phyloP scores from a whole-genome alignment of 1,140 invertebrate genomes.

The Meteorus sp. region DNA sequence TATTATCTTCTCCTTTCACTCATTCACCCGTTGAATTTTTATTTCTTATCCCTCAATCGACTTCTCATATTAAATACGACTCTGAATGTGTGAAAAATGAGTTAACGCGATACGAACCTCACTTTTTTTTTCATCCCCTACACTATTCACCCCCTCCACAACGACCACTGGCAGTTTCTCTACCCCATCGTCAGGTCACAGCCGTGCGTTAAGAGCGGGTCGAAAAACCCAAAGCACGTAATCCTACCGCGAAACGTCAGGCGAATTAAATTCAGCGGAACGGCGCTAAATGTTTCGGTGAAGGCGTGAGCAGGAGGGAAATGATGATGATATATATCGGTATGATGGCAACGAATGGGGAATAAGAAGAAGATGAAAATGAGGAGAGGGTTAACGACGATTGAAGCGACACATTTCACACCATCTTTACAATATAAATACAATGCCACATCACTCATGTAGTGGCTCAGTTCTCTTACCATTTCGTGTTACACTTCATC shows the following conservation, averaged over 20 bases:
- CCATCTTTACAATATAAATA: too few species aligned
- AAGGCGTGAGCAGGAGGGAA: background rate
- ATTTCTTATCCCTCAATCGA: background rate
- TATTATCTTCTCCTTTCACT: too few species aligned
- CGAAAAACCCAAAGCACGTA: constrained; percentile 20
- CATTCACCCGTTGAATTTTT: too few species aligned
- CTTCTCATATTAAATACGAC: too few species aligned
- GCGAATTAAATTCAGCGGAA: constrained; percentile 27
- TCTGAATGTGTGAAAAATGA: too few species aligned
- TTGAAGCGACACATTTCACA: background rate
- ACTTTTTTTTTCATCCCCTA: constrained; percentile 1
- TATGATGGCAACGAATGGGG: too few species aligned
- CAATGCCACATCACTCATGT: too few species aligned
- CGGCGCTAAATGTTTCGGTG: constrained; percentile 19
- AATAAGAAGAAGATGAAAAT: too few species aligned
- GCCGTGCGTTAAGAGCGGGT: background rate
- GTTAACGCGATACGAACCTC: background rate
- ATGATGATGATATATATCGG: too few species aligned
- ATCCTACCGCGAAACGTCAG: constrained; percentile 17
- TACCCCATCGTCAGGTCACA: too few species aligned
- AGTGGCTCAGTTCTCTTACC: too few species aligned
- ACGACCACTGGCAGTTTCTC: too few species aligned
- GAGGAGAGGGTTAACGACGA: background rate
- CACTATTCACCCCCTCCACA: constrained; percentile 6
- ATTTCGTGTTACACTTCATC: background rate